phyloP scores from a whole-genome alignment of 2,113 vertebrate species.

The Dermatemys mawii region DNA sequence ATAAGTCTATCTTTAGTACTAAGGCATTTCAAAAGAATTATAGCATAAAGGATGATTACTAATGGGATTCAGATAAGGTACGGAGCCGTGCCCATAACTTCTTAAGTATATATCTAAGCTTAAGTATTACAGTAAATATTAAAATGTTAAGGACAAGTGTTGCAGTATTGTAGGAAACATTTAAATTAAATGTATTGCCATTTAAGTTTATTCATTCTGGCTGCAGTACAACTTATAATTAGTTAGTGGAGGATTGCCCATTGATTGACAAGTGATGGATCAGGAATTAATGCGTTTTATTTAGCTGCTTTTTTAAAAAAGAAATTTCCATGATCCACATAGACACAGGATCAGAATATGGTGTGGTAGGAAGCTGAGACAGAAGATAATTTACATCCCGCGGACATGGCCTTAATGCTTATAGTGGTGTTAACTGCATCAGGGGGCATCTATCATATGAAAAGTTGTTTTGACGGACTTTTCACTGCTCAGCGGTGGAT shows the following conservation, averaged over 20 bases:
- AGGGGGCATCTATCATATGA: not conserved
- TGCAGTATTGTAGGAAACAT: not conserved
- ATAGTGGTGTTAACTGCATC: not conserved
- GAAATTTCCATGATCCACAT: not conserved
- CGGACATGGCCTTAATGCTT: not conserved
- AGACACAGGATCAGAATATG: not conserved
- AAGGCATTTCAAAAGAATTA: not conserved
- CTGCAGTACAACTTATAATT: fast-evolving
- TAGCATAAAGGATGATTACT: not conserved
- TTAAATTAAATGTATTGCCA: not conserved
- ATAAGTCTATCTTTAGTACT: not conserved
- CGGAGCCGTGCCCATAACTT: not conserved
- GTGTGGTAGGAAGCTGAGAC: not conserved
- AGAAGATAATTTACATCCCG: not conserved
- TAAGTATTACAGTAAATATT: not conserved
- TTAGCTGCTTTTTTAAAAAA: not conserved
- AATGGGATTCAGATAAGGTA: fast-evolving
- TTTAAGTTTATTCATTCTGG: not conserved
- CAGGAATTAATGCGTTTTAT: not conserved
- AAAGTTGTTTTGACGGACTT: not conserved
- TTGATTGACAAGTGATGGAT: not conserved
- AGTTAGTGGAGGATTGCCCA: not conserved
- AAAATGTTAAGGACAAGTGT: not conserved
- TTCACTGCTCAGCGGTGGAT: not conserved
- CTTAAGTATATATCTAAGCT: not conserved